phyloP scores from a whole-genome alignment of 2,113 vertebrate species.

The Cephalopterus ornatus region DNA sequence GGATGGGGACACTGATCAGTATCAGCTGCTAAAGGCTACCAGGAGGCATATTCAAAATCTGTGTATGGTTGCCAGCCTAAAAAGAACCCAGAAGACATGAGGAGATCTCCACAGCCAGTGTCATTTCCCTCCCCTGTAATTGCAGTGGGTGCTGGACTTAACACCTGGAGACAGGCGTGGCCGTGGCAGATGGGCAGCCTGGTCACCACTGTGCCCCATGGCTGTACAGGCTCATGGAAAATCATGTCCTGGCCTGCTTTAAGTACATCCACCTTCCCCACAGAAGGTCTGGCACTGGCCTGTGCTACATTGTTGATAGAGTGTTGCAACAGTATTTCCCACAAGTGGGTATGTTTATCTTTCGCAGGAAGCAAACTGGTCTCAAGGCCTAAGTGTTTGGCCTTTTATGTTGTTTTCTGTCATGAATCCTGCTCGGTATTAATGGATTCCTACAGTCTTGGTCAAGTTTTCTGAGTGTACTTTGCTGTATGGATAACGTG shows the following conservation, averaged over 20 bases:
- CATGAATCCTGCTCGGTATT: neutral
- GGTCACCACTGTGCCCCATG: neutral
- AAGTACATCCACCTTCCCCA: neutral
- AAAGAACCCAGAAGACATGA: neutral
- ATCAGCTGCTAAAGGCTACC: neutral
- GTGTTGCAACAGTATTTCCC: neutral
- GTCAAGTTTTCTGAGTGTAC: neutral
- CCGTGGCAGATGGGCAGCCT: neutral
- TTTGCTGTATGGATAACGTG: neutral
- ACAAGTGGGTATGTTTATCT: neutral
- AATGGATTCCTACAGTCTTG: neutral
- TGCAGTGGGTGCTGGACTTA: neutral
- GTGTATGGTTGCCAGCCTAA: neutral
- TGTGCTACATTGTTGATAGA: neutral
- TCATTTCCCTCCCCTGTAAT: neutral
- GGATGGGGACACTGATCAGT: neutral
- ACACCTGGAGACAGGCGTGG: accelerated
- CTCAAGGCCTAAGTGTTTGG: neutral
- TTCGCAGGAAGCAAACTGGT: neutral
- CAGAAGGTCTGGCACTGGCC: neutral
- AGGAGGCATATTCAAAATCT: neutral
- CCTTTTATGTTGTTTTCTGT: neutral
- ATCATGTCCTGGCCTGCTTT: neutral
- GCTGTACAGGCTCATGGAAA: neutral
- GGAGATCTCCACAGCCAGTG: neutral